These are phyloP conservation scores for Anoura caudifer DNA, from an alignment of 2,113 vertebrate species.

Conservation along the genomic window DNA sequence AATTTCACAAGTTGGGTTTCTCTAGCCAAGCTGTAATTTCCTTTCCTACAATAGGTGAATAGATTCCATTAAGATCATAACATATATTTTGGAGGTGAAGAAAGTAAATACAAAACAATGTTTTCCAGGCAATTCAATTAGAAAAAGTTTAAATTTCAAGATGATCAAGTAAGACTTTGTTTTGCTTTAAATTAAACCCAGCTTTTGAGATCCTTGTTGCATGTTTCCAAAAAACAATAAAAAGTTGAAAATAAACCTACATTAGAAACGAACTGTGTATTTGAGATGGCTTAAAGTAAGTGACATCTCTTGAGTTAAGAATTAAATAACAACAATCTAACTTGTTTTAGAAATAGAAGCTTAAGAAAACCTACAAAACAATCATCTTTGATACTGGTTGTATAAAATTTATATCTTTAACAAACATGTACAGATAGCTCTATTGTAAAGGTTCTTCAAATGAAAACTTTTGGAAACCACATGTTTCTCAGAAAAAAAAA, in stretches of 20 bases:
- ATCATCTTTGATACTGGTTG: background rate
- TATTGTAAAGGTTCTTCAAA: background rate
- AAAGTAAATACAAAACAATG: background rate
- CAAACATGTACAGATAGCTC: background rate
- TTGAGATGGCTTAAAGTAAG: background rate
- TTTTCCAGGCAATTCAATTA: background rate
- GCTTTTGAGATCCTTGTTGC: background rate
- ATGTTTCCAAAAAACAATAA: background rate
- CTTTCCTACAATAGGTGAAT: background rate
- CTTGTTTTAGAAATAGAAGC: background rate
- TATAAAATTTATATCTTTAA: background rate
- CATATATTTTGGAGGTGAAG: background rate
- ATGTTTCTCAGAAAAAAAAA: background rate
- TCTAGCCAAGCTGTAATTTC: slow-evolving; percentile 64
- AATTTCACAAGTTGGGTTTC: slow-evolving; percentile 51
- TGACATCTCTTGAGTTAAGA: background rate
- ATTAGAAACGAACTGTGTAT: background rate
- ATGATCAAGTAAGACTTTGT: background rate
- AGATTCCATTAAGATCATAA: background rate
- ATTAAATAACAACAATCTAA: background rate
- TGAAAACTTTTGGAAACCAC: background rate
- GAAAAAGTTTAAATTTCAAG: slow-evolving; percentile 15
- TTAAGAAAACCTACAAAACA: background rate
- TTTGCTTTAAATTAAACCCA: background rate
- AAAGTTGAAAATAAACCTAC: background rate